These are phyloP conservation scores for Trididemnum miniatum DNA, from an alignment of 23 tunicate species.

Conservation along the genomic window DNA sequence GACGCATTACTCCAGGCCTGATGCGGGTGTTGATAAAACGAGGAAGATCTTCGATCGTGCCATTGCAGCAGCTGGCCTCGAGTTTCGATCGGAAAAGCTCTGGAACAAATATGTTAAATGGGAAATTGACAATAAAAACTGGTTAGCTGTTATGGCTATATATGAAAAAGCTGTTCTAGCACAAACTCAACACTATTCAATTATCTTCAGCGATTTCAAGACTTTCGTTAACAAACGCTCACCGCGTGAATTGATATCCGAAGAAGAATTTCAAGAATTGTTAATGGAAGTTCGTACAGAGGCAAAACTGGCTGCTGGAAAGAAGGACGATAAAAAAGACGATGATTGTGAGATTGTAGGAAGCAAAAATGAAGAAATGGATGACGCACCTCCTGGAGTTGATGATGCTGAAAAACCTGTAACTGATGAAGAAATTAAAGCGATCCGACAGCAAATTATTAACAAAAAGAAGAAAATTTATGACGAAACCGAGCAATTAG, in stretches of 20 bases:
- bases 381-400: constrained; percentile 83
- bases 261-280: constrained; percentile 44
- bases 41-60: constrained; percentile 75
- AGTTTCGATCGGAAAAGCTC: constrained; percentile 87
- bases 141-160: constrained; percentile 52
- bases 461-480: constrained; percentile 55
- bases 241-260: constrained; percentile 50
- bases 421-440: constrained; percentile 75
- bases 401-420: constrained; percentile 76
- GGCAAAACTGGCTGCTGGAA: constrained; percentile 18
- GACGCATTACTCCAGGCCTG: constrained; percentile 83
- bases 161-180: constrained; percentile 60
- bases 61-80: constrained; percentile 71
- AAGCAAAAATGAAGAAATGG: constrained; percentile 29
- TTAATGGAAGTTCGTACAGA: constrained; percentile 47
- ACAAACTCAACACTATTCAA: constrained; percentile 83
- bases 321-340: neutral
- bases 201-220: constrained; percentile 66
- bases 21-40: constrained; percentile 77
- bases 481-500: constrained; percentile 71
- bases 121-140: constrained; percentile 67
- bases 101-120: constrained; percentile 89
- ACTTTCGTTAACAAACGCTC: constrained; percentile 69
- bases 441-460: constrained; percentile 39
- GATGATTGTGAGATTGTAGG: constrained; percentile 30